These are phyloP conservation scores for Hemicentrotus pulcherrimus DNA, from an alignment of 35 echinoderm and acorn worm species.

Conservation along the genomic window DNA sequence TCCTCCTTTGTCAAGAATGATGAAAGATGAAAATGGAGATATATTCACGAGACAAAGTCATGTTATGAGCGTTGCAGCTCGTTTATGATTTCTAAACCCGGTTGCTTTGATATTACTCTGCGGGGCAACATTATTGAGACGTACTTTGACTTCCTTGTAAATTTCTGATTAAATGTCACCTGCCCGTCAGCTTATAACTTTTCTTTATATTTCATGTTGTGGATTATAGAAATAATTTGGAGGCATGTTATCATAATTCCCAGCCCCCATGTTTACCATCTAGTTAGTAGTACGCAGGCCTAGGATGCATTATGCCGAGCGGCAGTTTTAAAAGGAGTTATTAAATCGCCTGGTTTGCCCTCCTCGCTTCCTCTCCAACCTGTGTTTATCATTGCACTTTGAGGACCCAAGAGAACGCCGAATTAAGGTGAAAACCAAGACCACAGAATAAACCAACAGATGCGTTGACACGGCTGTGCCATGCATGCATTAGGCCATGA, in stretches of 20 bases:
- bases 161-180: slow-evolving; percentile 12
- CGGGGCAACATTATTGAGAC: background rate
- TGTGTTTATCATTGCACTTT: slow-evolving; percentile 42
- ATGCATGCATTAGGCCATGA: slow-evolving; percentile 40
- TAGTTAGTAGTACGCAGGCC: background rate
- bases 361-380: slow-evolving; percentile 25
- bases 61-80: background rate
- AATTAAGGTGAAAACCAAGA: slow-evolving; percentile 38
- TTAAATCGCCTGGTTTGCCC: slow-evolving; percentile 31
- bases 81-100: background rate
- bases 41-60: background rate
- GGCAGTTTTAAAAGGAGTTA: slow-evolving; percentile 33
- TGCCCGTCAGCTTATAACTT: background rate
- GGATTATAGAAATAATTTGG: background rate
- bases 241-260: background rate
- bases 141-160: slow-evolving; percentile 2
- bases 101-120: background rate
- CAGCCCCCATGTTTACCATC: background rate
- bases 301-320: slow-evolving; percentile 25
- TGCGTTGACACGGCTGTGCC: slow-evolving; percentile 29
- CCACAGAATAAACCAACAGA: slow-evolving; percentile 32
- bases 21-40: background rate
- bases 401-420: slow-evolving; percentile 20
- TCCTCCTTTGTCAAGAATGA: background rate
- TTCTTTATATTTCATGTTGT: background rate